A percentile compares a stretch with the other conserved stretches of the same genome.
Conservation (phyloP, 1,140 invertebrate genomes). For the Drosophila pectinifera region DNA sequence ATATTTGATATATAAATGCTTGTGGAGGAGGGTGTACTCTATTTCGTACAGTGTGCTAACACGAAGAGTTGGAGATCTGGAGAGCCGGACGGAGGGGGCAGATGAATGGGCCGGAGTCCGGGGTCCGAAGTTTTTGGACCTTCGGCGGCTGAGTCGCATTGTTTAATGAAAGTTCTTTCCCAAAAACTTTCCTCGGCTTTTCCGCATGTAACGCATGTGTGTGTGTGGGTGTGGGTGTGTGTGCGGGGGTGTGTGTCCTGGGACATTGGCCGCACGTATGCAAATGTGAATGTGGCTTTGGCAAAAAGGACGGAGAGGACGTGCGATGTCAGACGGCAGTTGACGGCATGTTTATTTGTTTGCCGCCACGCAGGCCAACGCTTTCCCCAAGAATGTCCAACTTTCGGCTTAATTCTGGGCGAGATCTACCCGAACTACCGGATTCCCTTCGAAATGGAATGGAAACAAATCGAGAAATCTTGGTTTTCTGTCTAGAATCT, state of each 20-base stretch:
- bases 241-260: slow-evolving; percentile 53
- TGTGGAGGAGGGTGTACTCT: no score
- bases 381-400: slow-evolving; percentile 9
- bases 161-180: slow-evolving; percentile 83
- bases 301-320: slow-evolving; percentile 13
- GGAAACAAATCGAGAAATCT: no score
- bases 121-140: slow-evolving; percentile 37
- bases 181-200: slow-evolving; percentile 68
- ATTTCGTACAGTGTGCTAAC: neutral
- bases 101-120: neutral
- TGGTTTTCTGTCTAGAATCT: no score
- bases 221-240: slow-evolving; percentile 25
- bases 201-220: slow-evolving; percentile 31
- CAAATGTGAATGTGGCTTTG: slow-evolving; percentile 64
- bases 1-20: no score
- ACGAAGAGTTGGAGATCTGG: neutral
- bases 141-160: slow-evolving; percentile 68
- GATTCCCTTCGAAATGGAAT: neutral
- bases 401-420: slow-evolving; percentile 4
- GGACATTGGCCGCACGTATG: slow-evolving; percentile 79
- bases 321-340: slow-evolving; percentile 80
- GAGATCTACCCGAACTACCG: neutral
- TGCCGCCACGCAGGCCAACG: slow-evolving; percentile 35
- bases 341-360: slow-evolving; percentile 83
- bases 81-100: neutral